phyloP scores from a whole-genome alignment of 2,888 invertebrate species.

The Venusia cambrica region DNA sequence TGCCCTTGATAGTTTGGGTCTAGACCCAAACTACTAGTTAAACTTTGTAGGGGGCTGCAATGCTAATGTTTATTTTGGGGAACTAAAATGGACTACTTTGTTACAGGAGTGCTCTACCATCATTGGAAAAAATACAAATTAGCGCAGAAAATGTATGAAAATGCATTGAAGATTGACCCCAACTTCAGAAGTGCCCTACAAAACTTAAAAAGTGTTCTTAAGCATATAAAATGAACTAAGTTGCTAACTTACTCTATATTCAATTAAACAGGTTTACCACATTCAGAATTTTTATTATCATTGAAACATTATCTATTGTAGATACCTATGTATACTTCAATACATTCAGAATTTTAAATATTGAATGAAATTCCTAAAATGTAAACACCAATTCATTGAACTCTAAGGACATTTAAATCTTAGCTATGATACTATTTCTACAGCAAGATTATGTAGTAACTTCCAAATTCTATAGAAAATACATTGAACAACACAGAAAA shows the following conservation, averaged over 20 bases:
- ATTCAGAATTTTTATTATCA: slow-evolving; percentile 17
- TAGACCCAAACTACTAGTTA: no score
- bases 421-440: no score
- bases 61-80: neutral
- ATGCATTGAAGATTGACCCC: slow-evolving; percentile 88
- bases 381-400: no score
- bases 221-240: slow-evolving; percentile 4
- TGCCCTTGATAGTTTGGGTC: no score
- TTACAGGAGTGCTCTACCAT: slow-evolving; percentile 93
- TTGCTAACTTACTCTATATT: neutral
- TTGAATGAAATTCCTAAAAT: no score
- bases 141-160: slow-evolving; percentile 88
- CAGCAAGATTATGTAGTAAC: no score
- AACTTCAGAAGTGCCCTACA: slow-evolving; percentile 84
- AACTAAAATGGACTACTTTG: slow-evolving; percentile 19
- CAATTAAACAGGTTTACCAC: slow-evolving; percentile 5
- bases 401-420: no score
- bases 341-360: no score
- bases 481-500: no score
- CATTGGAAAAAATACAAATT: slow-evolving; percentile 90
- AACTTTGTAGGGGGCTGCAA: no score
- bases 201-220: slow-evolving; percentile 77
- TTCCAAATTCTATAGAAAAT: no score
- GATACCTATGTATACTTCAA: no score
- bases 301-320: slow-evolving; percentile 5